Conservation (phyloP, 2,113 vertebrate genomes). For the Ophthalmolycus amberensis region DNA sequence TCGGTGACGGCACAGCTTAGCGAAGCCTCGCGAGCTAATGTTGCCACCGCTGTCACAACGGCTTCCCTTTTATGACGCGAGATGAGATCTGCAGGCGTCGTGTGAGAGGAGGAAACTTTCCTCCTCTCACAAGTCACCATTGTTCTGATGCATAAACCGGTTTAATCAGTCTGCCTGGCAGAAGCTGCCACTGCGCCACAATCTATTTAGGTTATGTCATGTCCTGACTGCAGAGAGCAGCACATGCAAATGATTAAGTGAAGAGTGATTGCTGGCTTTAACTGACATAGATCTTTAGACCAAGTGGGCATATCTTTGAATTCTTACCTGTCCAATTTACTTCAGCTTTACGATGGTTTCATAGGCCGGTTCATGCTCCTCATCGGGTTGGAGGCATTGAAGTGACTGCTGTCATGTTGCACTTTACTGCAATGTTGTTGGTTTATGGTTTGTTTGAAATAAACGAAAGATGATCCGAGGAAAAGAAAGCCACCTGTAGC, state of each 20-base stretch:
- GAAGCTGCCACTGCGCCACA: background rate
- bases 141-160: background rate
- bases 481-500: background rate
- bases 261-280: conserved; percentile 18
- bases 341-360: background rate
- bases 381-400: background rate
- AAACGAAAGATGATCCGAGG: background rate
- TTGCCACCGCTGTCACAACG: background rate
- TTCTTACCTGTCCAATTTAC: background rate
- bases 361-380: background rate
- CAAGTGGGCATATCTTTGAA: background rate
- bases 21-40: conserved; percentile 18
- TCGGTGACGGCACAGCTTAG: conserved; percentile 37
- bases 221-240: conserved; percentile 25
- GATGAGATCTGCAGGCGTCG: conserved; percentile 30
- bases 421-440: background rate
- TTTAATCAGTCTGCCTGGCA: background rate
- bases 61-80: conserved; percentile 10
- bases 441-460: conserved; percentile 6
- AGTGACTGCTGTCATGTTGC: background rate
- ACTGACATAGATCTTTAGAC: conserved; percentile 14
- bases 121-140: background rate
- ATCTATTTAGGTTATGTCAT: conserved; percentile 12
- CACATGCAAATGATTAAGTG: conserved; percentile 9
- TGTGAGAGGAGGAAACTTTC: background rate